phyloP scores from a whole-genome alignment of 2,113 vertebrate genomes.

The Microcebus griseorufus region DNA sequence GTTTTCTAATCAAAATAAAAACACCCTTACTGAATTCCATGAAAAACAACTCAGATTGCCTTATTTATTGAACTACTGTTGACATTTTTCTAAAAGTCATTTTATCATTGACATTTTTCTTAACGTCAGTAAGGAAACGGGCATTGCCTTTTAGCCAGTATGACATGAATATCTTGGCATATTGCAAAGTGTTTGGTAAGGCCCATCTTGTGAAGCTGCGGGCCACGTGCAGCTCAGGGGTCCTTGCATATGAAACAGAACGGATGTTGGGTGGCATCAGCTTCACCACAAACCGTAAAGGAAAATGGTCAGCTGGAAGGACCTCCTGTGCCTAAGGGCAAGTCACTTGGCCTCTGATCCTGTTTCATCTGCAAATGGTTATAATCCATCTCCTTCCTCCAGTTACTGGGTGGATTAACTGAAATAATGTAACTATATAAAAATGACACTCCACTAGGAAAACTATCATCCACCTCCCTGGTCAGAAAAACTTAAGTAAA shows the following conservation, averaged over 20 bases:
- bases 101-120: background rate
- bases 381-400: background rate
- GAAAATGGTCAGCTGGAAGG: background rate
- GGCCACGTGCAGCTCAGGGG: background rate
- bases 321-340: too few species aligned
- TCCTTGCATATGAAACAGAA: background rate
- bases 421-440: background rate
- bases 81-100: background rate
- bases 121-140: background rate
- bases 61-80: slow-evolving; percentile 12
- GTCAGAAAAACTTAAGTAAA: background rate
- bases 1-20: background rate
- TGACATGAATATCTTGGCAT: background rate
- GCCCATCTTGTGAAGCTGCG: background rate
- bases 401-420: background rate
- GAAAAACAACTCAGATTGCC: background rate
- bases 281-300: background rate
- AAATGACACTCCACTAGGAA: background rate
- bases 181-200: background rate
- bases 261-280: too few species aligned
- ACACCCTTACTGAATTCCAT: background rate
- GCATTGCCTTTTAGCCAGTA: background rate
- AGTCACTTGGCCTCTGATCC: background rate
- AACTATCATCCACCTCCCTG: background rate
- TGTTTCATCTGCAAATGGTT: background rate